Base-by-base conservation (phyloP, 2,113 vertebrate genomes). In the Phrynosoma blainvillii region DNA sequence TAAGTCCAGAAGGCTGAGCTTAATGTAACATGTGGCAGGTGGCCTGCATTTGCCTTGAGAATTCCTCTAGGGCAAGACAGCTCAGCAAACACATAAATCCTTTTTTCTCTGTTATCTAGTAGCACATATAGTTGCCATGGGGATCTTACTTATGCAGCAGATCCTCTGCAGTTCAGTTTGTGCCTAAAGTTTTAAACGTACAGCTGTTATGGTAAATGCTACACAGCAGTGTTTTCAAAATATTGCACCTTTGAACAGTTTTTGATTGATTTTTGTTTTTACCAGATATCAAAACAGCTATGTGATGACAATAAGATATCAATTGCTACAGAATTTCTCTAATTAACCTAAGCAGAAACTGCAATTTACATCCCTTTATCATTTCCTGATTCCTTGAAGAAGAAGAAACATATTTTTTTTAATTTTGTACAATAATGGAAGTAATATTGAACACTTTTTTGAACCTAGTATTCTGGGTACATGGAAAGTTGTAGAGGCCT, bases 11-110 rank as follows among this genome's bases (percentile, higher is more conserved):
- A 97, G 96, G 96, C 96, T 97, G 95, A 95, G 96, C 96, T 97
- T 98, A 97, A 97, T 98, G 95, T 96, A 98, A 96, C 96, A 95
- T 97, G 97, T 97, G 97, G 97, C 97, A 98, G 97, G 97, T 98
- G 97, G 97, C 96, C 97, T 97, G 97, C 95, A 92, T 96, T 97
- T 97, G 97, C 97, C 97, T 97, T 96, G 96, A 97, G 97, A 98
- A 97, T 97, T 97, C 97, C 97, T 98, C 95, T 96, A 97, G 97
- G 97, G 97, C 96, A 97, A 97, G 97, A 97, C 97, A 97, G 97
- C 97, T 98, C 97, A 96, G 96, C 97, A 98, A 98, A 97, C 96
- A 97, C 97, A 98, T 97, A 98, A 98, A 98, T 98, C 97, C 95
- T 97, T 96, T 97, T 96, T 96, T 97, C 95, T 97, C 96, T 97